Conservation (phyloP, 2,797 vertebrate species). For the Melanotaenia boesemani region DNA sequence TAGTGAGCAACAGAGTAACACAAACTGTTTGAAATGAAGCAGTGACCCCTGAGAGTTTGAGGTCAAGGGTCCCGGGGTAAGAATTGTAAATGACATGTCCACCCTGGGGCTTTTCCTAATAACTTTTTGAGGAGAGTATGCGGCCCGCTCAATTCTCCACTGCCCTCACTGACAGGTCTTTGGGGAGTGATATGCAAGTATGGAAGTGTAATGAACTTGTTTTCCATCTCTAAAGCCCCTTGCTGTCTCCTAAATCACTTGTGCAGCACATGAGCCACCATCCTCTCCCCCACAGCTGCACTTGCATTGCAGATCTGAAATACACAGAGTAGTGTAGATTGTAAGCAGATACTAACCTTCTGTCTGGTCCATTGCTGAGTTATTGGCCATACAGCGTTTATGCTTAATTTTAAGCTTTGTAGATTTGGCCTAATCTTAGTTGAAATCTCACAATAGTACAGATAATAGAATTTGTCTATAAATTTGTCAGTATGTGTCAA, state of each 20-base stretch:
- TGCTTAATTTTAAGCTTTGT: slow-evolving; percentile 34
- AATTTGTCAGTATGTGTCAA: slow-evolving; percentile 26
- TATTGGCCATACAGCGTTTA: slow-evolving; percentile 33
- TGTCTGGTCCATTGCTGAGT: slow-evolving; percentile 32
- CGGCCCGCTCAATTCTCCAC: slow-evolving; percentile 77
- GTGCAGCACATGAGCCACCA: slow-evolving; percentile 67
- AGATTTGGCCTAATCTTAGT: slow-evolving; percentile 27
- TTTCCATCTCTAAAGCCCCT: slow-evolving; percentile 79
- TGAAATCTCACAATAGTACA: slow-evolving; percentile 6
- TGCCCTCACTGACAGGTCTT: slow-evolving; percentile 79
- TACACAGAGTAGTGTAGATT: slow-evolving; percentile 59
- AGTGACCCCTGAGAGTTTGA: slow-evolving; percentile 74
- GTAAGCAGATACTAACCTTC: slow-evolving; percentile 58
- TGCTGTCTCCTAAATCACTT: slow-evolving; percentile 84
- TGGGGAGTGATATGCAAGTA: slow-evolving; percentile 83
- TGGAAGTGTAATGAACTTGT: slow-evolving; percentile 86
- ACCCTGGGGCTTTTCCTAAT: slow-evolving; percentile 81
- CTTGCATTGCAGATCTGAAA: slow-evolving; percentile 63
- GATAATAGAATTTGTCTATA: slow-evolving; percentile 8
- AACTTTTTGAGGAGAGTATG: slow-evolving; percentile 76
- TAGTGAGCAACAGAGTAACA: slow-evolving; percentile 62
- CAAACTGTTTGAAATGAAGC: slow-evolving; percentile 79
- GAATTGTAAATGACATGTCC: slow-evolving; percentile 83
- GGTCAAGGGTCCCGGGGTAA: slow-evolving; percentile 78
- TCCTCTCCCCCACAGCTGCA: slow-evolving; percentile 73